A percentile compares a stretch with the other conserved stretches of the same genome.
Evolutionary conservation across 2,888 invertebrate genomes (phyloP).

Genomic region (Lepidocyrtoides sp.): DNA sequence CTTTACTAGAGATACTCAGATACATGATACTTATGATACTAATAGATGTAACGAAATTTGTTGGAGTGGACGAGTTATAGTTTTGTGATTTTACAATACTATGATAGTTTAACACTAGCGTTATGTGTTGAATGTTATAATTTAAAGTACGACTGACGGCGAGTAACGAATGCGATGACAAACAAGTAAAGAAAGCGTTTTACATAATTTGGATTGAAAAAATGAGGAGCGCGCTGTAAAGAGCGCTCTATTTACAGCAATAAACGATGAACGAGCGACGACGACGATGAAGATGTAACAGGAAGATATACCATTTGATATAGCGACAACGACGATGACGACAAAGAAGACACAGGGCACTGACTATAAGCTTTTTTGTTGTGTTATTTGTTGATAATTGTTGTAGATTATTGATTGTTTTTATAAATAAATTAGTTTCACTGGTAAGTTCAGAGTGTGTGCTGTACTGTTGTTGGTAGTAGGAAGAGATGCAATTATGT

Average conservation of each 20-base stretch:
- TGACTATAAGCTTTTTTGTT: slow-evolving; percentile 48
- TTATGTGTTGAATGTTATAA: neutral
- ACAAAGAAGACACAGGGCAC: slow-evolving; percentile 55
- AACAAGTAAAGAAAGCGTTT: slow-evolving; percentile 35
- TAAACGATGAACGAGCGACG: slow-evolving; percentile 30
- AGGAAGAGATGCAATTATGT: neutral
- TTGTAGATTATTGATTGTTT: slow-evolving; percentile 24
- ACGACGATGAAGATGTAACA: slow-evolving; percentile 20
- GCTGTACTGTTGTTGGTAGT: slow-evolving; percentile 10
- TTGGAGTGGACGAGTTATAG: slow-evolving; percentile 52
- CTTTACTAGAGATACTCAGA: neutral
- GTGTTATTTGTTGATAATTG: slow-evolving; percentile 30
- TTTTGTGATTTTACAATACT: neutral
- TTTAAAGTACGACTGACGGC: slow-evolving; percentile 34
- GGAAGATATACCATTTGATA: slow-evolving; percentile 37
- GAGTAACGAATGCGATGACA: slow-evolving; percentile 44
- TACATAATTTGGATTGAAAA: slow-evolving; percentile 9
- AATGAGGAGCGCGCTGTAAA: neutral
- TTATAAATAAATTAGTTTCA: slow-evolving; percentile 22
- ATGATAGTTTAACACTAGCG: slow-evolving; percentile 1
- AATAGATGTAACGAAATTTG: neutral
- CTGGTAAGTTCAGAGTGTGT: slow-evolving; percentile 44
- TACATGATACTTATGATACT: no score
- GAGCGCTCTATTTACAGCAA: neutral
- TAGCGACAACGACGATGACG: slow-evolving; percentile 15